Percentiles rank a stretch among this genome's conserved stretches.
These are phyloP conservation scores for Platysternon megacephalum DNA, from an alignment of 2,113 vertebrate genomes.

Conservation along the genomic window DNA sequence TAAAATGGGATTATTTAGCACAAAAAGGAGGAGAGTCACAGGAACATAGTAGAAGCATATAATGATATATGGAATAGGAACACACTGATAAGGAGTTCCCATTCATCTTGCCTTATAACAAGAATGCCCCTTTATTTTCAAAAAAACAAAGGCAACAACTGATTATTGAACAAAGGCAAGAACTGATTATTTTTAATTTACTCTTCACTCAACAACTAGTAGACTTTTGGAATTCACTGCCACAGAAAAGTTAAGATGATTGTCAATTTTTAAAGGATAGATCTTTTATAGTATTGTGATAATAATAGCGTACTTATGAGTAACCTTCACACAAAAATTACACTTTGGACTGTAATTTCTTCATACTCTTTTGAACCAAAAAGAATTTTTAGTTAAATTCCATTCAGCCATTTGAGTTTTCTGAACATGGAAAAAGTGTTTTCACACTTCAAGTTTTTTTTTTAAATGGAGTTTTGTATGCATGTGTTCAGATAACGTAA, in stretches of 20 bases:
- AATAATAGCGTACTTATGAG: background rate
- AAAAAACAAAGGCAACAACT: conserved; percentile 18
- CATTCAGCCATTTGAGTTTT: background rate
- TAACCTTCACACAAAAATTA: background rate
- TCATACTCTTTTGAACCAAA: background rate
- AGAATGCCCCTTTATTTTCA: background rate
- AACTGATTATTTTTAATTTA: background rate
- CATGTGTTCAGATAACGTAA: background rate
- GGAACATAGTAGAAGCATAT: background rate
- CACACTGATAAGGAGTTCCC: background rate
- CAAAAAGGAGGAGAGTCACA: background rate
- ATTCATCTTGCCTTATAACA: background rate
- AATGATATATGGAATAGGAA: background rate
- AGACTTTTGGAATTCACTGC: background rate
- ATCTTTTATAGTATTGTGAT: background rate
- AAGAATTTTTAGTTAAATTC: background rate
- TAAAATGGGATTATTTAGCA: conserved; percentile 43
- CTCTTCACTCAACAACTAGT: background rate
- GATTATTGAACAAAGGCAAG: too few relatives aligned
- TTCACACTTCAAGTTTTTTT: background rate
- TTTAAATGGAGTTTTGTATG: background rate
- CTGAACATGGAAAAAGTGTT: background rate
- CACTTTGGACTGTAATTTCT: background rate
- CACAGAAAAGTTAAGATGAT: background rate
- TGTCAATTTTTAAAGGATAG: background rate